Evolutionary conservation across 2,797 vertebrate genomes (phyloP).

Genomic region (Coluber constrictor): DNA sequence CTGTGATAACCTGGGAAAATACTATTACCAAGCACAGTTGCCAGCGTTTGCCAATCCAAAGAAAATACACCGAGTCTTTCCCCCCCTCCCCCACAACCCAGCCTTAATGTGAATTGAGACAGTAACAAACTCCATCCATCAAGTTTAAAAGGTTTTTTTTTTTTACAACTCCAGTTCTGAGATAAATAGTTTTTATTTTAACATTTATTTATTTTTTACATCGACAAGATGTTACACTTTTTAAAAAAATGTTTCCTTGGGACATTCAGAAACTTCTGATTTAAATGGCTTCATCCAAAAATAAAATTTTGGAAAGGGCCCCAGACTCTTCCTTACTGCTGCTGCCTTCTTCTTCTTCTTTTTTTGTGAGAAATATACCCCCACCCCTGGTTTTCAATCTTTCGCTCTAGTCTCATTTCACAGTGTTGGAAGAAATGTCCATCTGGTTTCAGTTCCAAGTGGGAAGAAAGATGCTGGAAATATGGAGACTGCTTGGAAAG

Average conservation of each 20-base stretch:
- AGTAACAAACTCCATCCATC: neutral
- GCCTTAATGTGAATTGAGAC: neutral
- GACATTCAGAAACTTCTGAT: neutral
- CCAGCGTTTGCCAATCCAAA: slow-evolving; percentile 20
- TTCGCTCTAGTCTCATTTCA: neutral
- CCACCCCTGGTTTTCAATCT: neutral
- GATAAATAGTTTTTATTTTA: neutral
- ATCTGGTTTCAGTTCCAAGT: too few species aligned
- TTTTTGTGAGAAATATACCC: neutral
- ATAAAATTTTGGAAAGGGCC: neutral
- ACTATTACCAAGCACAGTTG: slow-evolving; percentile 26
- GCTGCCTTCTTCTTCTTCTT: neutral
- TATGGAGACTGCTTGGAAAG: too few species aligned
- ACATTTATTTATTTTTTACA: neutral
- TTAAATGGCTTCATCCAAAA: neutral
- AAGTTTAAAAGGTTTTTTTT: neutral
- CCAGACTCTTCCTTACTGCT: neutral
- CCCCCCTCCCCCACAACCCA: neutral
- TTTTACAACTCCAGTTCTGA: neutral
- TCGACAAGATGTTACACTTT: neutral
- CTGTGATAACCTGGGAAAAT: slow-evolving; percentile 37
- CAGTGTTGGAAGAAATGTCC: neutral
- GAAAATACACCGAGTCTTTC: neutral
- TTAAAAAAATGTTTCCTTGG: neutral
- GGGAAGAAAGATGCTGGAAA: too few species aligned